Evolutionary conservation across 2,113 vertebrate species (phyloP), one percentile per base, ranked within the genome.

Genomic region (Brachirus orientalis): DNA sequence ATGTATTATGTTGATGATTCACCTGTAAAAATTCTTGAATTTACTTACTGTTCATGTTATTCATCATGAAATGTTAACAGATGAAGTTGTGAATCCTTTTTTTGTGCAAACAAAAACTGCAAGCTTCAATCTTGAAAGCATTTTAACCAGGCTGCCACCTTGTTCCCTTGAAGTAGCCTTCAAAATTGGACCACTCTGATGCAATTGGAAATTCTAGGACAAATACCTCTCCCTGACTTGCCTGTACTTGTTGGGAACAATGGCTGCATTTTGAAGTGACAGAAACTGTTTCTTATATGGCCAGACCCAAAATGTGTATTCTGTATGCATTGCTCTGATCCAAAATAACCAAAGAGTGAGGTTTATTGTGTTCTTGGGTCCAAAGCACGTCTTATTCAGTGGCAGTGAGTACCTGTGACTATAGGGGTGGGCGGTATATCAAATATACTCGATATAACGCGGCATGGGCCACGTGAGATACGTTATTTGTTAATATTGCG

Each of bases 191-290:
- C 61, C 64, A 57, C 55, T 62, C 68, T 69, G 76, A 84, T 89
- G 77, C 77, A 75, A 73, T 85, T 87, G 82, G 53, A 77, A 83
- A 77, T 82, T 78, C 73, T 58, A 63, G 68, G 55, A 74, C 73
- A 78, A 75, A 64, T 40, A 54, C 50, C 51, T 55, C 20, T 80
- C 12, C 16, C 20, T 51, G 43, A 52, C 63, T 74, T 66, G 51
- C 53, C 37, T 77, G 72, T 60, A 43, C 70, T 82, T 46, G 44
- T 66, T 62, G 68, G 55, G 64, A 84, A 80, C 78, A 82, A 79
- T 75, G 68, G 61, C 75, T 75, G 69, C 64, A 69, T 75, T 61
- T 71, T 77, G 41, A 77, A 6, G 45, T 38, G 65, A 54, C 61
- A 44, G 63, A 47, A 17, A 61, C 59, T 45, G 16, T 10, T 58